Percentiles rank a stretch among this genome's conserved stretches.
Evolutionary conservation across 2,888 invertebrate species (phyloP).

Genomic region (Meteorus cinctellus): DNA sequence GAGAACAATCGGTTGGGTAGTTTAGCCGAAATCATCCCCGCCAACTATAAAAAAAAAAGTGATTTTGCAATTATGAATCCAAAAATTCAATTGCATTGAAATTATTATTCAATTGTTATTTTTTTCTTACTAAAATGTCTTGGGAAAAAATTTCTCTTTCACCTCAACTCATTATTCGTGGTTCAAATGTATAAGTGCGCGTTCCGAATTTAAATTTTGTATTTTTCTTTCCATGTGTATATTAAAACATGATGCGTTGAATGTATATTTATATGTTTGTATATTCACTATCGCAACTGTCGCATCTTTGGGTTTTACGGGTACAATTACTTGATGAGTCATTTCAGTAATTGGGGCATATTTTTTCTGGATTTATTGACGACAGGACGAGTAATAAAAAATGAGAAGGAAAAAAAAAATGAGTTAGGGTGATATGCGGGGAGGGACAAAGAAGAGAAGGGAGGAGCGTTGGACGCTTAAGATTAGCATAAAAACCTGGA

Average conservation of each 20-base stretch:
- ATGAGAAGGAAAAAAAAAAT: slow-evolving; percentile 41
- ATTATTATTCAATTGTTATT: no score
- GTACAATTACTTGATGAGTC: slow-evolving; percentile 71
- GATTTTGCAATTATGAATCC: no score
- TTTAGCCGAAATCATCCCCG: no score
- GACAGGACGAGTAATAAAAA: slow-evolving; percentile 40
- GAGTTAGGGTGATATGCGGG: not conserved
- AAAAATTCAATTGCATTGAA: no score
- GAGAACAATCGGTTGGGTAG: no score
- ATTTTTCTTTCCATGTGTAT: not conserved
- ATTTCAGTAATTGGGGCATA: slow-evolving; percentile 71
- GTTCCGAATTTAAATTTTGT: slow-evolving; percentile 58
- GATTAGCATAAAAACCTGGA: slow-evolving; percentile 63
- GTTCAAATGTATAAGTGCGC: no score
- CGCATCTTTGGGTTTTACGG: slow-evolving; percentile 57
- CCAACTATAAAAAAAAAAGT: no score
- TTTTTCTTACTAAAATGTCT: no score
- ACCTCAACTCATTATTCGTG: no score
- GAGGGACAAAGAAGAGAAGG: not conserved
- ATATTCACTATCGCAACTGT: slow-evolving; percentile 8
- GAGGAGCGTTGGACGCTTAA: slow-evolving; percentile 1
- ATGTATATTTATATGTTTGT: not conserved
- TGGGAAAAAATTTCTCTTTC: no score
- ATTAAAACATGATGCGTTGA: no score
- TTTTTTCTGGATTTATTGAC: slow-evolving; percentile 67